Evolutionary conservation across 1,140 invertebrate species (phyloP).

Genomic region (Potamilus streckersoni): DNA sequence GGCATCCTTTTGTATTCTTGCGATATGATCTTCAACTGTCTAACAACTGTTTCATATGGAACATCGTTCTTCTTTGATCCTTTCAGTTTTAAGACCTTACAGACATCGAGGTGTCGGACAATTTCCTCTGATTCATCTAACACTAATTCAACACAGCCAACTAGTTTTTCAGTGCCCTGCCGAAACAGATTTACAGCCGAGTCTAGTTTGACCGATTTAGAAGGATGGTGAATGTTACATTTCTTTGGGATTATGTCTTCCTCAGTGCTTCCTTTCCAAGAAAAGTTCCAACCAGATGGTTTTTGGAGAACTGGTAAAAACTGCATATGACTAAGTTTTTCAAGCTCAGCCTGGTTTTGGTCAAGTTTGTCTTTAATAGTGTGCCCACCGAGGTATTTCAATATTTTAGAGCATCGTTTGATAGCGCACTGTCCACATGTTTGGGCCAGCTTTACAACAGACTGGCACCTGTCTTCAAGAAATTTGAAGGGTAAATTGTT

Average conservation of each 20-base stretch:
- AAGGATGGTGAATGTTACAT: not conserved
- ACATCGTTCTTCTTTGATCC: no score
- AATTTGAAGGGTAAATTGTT: constrained; percentile 21
- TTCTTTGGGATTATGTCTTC: not conserved
- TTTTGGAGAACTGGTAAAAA: constrained; percentile 35
- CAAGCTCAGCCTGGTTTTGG: not conserved
- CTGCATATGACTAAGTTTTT: constrained; percentile 13
- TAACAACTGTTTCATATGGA: no score
- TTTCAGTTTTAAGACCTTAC: no score
- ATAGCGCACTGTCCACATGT: constrained; percentile 10
- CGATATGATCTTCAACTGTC: no score
- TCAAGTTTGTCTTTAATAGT: not conserved
- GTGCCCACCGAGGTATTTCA: constrained; percentile 21
- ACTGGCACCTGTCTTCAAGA: constrained; percentile 20
- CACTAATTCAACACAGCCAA: no score
- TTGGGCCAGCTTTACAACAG: constrained; percentile 4
- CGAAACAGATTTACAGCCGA: no score
- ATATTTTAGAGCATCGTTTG: constrained; percentile 10
- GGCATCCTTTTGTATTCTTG: no score
- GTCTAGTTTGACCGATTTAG: no score
- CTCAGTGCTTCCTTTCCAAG: constrained; percentile 16
- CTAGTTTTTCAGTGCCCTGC: no score
- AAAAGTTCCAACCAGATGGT: constrained; percentile 31
- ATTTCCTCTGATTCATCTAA: no score
- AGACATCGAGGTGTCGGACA: no score